A percentile compares a stretch with the other conserved stretches of the same genome.
phyloP scores from a whole-genome alignment of 1,140 invertebrate species.

The Pseudoatta argentina region DNA sequence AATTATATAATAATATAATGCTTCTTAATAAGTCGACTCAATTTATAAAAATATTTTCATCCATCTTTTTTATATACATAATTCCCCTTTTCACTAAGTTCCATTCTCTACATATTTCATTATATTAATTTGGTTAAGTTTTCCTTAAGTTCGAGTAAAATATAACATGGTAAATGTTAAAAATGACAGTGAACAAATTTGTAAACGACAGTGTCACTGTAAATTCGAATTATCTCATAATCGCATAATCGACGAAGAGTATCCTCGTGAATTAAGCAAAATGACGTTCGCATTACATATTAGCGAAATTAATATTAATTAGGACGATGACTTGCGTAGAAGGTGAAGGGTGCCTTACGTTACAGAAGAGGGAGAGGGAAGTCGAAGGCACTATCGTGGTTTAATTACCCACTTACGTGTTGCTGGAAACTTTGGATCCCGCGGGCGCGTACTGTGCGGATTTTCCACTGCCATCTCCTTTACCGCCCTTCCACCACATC shows the following conservation, averaged over 20 bases:
- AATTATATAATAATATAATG: too few relatives aligned
- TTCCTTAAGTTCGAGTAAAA: not conserved
- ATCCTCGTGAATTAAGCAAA: conserved; percentile 23
- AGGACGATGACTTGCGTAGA: conserved; percentile 57
- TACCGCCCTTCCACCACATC: not conserved
- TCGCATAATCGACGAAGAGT: conserved; percentile 29
- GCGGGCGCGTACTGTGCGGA: conserved; percentile 55
- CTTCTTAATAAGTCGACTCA: not conserved
- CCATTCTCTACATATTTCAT: not conserved
- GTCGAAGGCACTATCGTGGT: conserved; percentile 48
- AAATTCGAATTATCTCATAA: conserved; percentile 41
- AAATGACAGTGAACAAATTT: not conserved
- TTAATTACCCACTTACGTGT: conserved; percentile 73
- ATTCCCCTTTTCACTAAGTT: not conserved
- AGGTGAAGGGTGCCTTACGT: conserved; percentile 21
- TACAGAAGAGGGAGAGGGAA: not conserved
- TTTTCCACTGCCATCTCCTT: conserved; percentile 65
- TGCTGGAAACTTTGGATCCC: conserved; percentile 70
- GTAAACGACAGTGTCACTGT: not conserved
- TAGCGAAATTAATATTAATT: conserved; percentile 73
- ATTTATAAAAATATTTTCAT: not conserved
- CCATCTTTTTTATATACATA: not conserved
- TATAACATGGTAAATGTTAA: not conserved
- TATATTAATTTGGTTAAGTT: not conserved
- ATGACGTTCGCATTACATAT: conserved; percentile 48